Evolutionary conservation across 2,797 vertebrate genomes (phyloP).

Genomic region (Microtus obscurus): DNA sequence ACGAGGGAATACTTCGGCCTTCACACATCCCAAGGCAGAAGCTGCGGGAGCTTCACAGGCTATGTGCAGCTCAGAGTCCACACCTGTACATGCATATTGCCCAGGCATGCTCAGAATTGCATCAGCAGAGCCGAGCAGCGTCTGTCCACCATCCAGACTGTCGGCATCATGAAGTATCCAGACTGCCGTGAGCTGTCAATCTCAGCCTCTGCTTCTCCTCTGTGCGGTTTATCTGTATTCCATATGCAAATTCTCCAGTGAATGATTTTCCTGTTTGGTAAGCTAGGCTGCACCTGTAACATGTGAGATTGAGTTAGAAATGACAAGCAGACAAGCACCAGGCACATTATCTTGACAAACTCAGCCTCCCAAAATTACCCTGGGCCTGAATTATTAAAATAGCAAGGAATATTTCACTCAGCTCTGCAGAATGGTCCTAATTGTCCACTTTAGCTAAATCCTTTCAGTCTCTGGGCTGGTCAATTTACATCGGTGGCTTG

Average conservation of each 20-base stretch:
- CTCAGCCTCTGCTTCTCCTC: conserved; percentile 75
- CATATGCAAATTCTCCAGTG: conserved; percentile 88
- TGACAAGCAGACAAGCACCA: conserved; percentile 96
- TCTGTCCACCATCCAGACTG: conserved; percentile 72
- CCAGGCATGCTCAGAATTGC: conserved; percentile 67
- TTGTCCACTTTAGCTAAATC: conserved; percentile 98
- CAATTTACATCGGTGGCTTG: conserved; percentile 93
- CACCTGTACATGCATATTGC: conserved; percentile 67
- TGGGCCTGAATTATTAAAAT: conserved; percentile 98
- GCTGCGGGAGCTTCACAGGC: neutral
- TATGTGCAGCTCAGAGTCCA: neutral
- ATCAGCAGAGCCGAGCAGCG: conserved; percentile 48
- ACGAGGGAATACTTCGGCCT: neutral
- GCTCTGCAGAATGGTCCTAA: conserved; percentile 95
- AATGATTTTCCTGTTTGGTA: conserved; percentile 91
- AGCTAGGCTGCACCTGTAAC: conserved; percentile 91
- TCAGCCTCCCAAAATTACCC: conserved; percentile 96
- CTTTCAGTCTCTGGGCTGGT: conserved; percentile 95
- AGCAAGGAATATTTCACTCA: conserved; percentile 98
- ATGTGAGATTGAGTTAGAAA: conserved; percentile 94
- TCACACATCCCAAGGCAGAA: neutral
- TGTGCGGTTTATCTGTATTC: conserved; percentile 85
- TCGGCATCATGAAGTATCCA: conserved; percentile 58
- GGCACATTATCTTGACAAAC: conserved; percentile 97
- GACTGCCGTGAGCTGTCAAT: conserved; percentile 81